Base-by-base conservation (phyloP, 2,888 invertebrate species). In the Pantelozetes paolii region DNA sequence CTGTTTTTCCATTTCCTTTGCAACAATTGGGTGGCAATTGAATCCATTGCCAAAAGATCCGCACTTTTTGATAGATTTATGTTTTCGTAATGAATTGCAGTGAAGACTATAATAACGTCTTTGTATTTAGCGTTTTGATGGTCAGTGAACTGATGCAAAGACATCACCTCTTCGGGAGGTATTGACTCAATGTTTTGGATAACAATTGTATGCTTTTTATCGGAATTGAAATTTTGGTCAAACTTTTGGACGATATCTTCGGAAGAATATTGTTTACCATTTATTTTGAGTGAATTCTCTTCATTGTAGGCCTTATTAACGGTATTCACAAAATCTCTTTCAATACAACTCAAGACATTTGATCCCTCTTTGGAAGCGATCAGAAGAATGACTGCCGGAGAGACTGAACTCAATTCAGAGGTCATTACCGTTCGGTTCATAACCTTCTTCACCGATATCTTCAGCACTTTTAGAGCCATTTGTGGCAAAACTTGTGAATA, bases 141-240 rank as follows among this genome's bases (percentile, higher is more conserved):
- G 40, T 69, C 69, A 20, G 69, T 69, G 69, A 69, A 69, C 69
- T 69, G 69, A 69, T 69, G 69, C 18, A 69, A 69, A 42, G 45
- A 26, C 69, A 69, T 45, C 13, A 69, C 26, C 15, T 69, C 42
- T 26, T 69, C n/a, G 1, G 26, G 18, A 11, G 9, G 1, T 28
- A 69, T 69, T 20, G 69, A 69, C 15, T 69, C 69, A 0, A 69
- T 26, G 23, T 45, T 69, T 26, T 69, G 28, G 42, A 69, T 23
- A 28, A 69, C 20, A 42, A 69, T 69, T 11, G 26, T 45, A 18
- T 69, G 69, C 42, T 69, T 69, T 40, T 23, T n/a, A 8, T 69
- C 42, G 26, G 13, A n/a, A 20, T 28, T 23, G 23, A 69, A 69
- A 13, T 40, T 69, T 1, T 23, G 40, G 1, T 69, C 69, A 45